A percentile compares a stretch with the other conserved stretches of the same genome.
phyloP scores from a whole-genome alignment of 30 jellyfish, hydroid and myxozoan species.

The Hydra vulgaris region DNA sequence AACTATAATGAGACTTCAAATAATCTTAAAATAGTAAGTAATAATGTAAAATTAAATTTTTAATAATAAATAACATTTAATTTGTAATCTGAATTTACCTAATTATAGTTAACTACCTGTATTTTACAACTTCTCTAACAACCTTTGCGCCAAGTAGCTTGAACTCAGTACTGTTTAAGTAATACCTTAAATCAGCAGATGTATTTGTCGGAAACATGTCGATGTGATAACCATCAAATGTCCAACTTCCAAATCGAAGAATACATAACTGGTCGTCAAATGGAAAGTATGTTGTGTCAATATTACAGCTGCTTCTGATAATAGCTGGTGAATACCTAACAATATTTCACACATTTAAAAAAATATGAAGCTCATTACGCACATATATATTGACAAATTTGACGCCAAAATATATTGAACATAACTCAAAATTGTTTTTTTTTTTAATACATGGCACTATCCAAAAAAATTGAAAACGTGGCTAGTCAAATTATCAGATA shows the following conservation, averaged over 20 bases:
- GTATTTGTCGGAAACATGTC: conserved; percentile 34
- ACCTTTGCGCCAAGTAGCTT: conserved; percentile 44
- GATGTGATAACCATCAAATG: conserved; percentile 47
- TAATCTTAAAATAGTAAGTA: background rate
- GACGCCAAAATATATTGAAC: no score
- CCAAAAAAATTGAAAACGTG: no score
- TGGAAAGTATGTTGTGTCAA: conserved; percentile 75
- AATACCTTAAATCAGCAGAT: conserved; percentile 41
- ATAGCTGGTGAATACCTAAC: conserved; percentile 76
- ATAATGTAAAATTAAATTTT: background rate
- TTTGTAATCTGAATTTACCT: background rate
- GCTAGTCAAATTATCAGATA: no score
- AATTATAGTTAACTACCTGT: conserved; percentile 41
- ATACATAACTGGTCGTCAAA: conserved; percentile 68
- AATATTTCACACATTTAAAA: no score
- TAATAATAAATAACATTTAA: background rate
- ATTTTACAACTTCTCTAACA: conserved; percentile 28
- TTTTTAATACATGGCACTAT: no score
- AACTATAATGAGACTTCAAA: conserved; percentile 35
- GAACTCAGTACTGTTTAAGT: conserved; percentile 64
- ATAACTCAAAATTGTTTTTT: no score
- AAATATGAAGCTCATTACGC: no score
- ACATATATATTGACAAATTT: no score
- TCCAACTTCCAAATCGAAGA: conserved; percentile 87
- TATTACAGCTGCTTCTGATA: conserved; percentile 67